Evolutionary conservation across 2,113 vertebrate genomes (phyloP).

Genomic region (Notarius lentiginosus): DNA sequence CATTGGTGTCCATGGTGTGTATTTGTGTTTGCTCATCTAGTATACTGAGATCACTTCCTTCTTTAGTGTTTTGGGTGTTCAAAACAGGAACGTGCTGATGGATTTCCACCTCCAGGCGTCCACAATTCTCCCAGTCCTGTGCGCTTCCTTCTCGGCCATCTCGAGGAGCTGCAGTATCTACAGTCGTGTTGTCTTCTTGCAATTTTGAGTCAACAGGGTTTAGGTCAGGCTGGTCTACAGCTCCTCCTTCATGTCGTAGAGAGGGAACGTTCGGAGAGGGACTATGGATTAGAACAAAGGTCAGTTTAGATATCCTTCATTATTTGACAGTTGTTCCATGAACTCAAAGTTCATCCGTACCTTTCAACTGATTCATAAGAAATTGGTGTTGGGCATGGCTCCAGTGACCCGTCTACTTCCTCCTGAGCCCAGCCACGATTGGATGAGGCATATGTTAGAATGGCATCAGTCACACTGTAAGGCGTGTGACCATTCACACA

Average conservation of each 20-base stretch:
- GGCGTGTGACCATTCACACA: slow-evolving; percentile 86
- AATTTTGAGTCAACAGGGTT: not conserved
- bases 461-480: slow-evolving; percentile 83
- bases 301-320: not conserved
- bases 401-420: slow-evolving; percentile 64
- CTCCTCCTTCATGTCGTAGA: slow-evolving; percentile 35
- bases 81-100: slow-evolving; percentile 16
- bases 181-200: slow-evolving; percentile 32
- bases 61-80: slow-evolving; percentile 20
- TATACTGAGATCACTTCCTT: not conserved
- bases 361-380: slow-evolving; percentile 76
- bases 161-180: slow-evolving; percentile 42
- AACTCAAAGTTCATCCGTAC: slow-evolving; percentile 38
- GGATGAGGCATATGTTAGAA: slow-evolving; percentile 87
- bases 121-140: slow-evolving; percentile 14
- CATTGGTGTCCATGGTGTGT: not conserved
- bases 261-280: slow-evolving; percentile 65
- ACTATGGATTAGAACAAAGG: slow-evolving; percentile 53
- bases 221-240: slow-evolving; percentile 23
- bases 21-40: slow-evolving; percentile 6
- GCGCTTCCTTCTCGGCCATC: slow-evolving; percentile 48
- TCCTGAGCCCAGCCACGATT: slow-evolving; percentile 84
- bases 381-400: slow-evolving; percentile 59
- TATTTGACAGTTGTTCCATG: not conserved
- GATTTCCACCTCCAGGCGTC: slow-evolving; percentile 36